Evolutionary conservation across 2,113 vertebrate species (phyloP).

Genomic region (Rhipidura dahli): DNA sequence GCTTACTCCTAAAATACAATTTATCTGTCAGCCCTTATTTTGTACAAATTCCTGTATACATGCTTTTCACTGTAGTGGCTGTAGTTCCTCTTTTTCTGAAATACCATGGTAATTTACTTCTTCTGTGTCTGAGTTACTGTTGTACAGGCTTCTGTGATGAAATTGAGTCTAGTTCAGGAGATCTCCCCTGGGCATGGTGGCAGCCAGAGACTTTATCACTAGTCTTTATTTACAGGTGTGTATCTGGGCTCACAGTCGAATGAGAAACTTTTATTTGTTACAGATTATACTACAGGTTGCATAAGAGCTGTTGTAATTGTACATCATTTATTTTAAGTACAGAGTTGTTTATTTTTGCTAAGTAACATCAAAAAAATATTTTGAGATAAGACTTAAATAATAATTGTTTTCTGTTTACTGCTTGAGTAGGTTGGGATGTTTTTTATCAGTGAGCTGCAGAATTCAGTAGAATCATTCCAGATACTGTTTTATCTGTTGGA

Average conservation of each 20-base stretch:
- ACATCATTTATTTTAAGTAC: slow-evolving; percentile 12
- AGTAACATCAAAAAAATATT: not conserved
- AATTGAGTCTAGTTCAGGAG: not conserved
- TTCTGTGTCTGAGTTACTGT: not conserved
- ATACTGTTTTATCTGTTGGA: not conserved
- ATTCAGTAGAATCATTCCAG: not conserved
- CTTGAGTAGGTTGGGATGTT: not conserved
- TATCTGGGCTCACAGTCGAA: not conserved
- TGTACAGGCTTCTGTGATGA: not conserved
- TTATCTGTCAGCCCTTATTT: not conserved
- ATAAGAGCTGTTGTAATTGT: slow-evolving; percentile 8
- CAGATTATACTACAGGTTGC: not conserved
- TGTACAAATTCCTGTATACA: not conserved
- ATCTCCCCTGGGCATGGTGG: not conserved
- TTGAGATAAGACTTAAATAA: slow-evolving; percentile 10
- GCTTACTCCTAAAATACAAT: not conserved
- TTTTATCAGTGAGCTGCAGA: not conserved
- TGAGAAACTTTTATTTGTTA: not conserved
- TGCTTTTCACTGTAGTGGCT: not conserved
- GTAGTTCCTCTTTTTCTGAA: not conserved
- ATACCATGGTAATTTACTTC: not conserved
- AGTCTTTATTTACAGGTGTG: not conserved
- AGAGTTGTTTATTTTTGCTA: slow-evolving; percentile 25
- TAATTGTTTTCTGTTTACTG: not conserved
- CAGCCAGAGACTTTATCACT: not conserved